Evolutionary conservation across 2,888 invertebrate genomes (phyloP), one percentile per base, ranked within the genome.

Genomic region (Zygothrica quintamaculata): DNA sequence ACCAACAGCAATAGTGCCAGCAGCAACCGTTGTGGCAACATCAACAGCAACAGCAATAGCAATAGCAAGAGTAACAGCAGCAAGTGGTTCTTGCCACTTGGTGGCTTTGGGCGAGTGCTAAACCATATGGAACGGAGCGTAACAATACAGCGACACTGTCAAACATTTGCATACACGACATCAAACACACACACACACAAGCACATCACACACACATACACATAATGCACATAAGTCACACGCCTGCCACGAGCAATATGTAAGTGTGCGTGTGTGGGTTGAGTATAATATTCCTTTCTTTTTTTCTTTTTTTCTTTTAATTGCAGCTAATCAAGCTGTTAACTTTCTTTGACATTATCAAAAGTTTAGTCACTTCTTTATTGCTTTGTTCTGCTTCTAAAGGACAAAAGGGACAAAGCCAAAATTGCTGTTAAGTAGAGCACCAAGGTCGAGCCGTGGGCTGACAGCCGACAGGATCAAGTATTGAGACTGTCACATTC

Each of bases 91-190:
- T 69, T 34, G 65, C 29, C 72, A 65, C 69, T 66, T 70, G 69
- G 52, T 50, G 55, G 46, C 50, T 39, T 22, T n/a, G n/a, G 62
- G 39, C 34, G 59, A 74, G 60, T 67, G 80, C 74, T 46, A 76
- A 76, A 40, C 76, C 81, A 77, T 62, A 84, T 81, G 84, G 84
- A 80, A 80, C 85, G 79, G 51, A 84, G 78, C 78, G 85, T 65
- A 81, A 84, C 85, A 82, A 81, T 69, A 74, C 76, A 81, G 82
- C 80, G 85, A 84, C 85, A 84, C 68, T 81, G 81, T 81, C 85
- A 82, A 85, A 60, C 79, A 84, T 85, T 85, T 81, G 79, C 81
- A 85, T 85, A 77, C 72, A 67, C 85, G 72, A 70, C 81, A 82
- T 65, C 39, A 29, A 3, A 29, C 9, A n/a, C 9, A 7, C 9